phyloP scores from a whole-genome alignment of 2,797 vertebrate species.

The Xenentodon cancila region DNA sequence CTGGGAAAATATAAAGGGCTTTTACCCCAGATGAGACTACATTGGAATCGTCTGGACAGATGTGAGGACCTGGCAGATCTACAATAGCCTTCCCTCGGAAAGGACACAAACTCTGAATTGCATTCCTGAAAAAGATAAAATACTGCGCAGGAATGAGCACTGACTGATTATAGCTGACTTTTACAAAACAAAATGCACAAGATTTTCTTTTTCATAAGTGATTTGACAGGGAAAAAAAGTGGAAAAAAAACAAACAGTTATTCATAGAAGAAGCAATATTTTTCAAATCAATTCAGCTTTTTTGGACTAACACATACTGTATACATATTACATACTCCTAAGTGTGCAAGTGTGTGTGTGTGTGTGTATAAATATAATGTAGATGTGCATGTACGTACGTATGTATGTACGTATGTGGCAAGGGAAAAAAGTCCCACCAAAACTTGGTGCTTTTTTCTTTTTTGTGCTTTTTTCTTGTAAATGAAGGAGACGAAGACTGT shows the following conservation, averaged over 20 bases:
- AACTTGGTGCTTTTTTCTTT: constrained; percentile 73
- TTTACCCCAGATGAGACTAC: constrained; percentile 63
- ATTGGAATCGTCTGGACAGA: constrained; percentile 70
- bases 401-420: constrained; percentile 9
- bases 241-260: too few species aligned
- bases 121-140: constrained; percentile 46
- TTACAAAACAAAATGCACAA: neutral
- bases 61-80: constrained; percentile 45
- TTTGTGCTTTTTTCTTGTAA: constrained; percentile 78
- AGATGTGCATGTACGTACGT: too few species aligned
- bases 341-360: neutral
- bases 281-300: constrained; percentile 1
- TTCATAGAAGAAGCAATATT: neutral
- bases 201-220: too few species aligned
- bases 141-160: neutral
- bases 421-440: constrained; percentile 56
- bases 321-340: too few species aligned
- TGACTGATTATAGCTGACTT: constrained; percentile 26
- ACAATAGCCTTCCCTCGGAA: constrained; percentile 21
- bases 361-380: too few species aligned
- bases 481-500: constrained; percentile 79
- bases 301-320: neutral
- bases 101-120: constrained; percentile 36
- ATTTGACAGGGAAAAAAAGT: too few species aligned
- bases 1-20: constrained; percentile 61